A percentile compares a stretch with the other conserved stretches of the same genome.
Conservation (phyloP, 2,113 vertebrate species). For the Elephantulus edwardii region DNA sequence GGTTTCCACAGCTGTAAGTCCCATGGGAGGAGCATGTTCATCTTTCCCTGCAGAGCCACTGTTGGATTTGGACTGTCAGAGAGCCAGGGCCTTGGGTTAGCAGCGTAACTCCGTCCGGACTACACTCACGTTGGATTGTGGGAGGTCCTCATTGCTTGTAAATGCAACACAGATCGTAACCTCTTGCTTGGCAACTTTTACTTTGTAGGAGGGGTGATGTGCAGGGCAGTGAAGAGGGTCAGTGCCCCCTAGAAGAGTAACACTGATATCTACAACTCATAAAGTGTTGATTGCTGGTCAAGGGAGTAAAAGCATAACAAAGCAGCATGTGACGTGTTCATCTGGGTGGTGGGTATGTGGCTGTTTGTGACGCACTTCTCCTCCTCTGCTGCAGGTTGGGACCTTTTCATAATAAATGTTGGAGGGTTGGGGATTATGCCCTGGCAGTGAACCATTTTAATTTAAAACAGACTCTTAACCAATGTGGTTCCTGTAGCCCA, state of each 20-base stretch:
- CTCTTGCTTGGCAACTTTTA: not conserved
- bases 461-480: conserved; percentile 46
- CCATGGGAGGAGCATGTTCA: too few relatives aligned
- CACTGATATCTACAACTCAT: not conserved
- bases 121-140: too few relatives aligned
- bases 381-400: not conserved
- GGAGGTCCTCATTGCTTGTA: not conserved
- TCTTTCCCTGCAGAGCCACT: too few relatives aligned
- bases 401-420: not conserved
- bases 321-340: accelerated
- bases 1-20: too few relatives aligned
- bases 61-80: too few relatives aligned
- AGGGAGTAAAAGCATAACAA: accelerated
- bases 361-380: not conserved
- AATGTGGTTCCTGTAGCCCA: not conserved
- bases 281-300: not conserved
- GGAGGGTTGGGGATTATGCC: not conserved
- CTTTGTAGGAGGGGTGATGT: not conserved
- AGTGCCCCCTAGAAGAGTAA: not conserved
- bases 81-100: too few relatives aligned
- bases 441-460: not conserved
- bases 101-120: too few relatives aligned
- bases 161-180: not conserved
- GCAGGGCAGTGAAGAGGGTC: not conserved
- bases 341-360: too few relatives aligned